Base-by-base conservation (phyloP, 2,888 invertebrate species). In the Chrysolina oricalcia region DNA sequence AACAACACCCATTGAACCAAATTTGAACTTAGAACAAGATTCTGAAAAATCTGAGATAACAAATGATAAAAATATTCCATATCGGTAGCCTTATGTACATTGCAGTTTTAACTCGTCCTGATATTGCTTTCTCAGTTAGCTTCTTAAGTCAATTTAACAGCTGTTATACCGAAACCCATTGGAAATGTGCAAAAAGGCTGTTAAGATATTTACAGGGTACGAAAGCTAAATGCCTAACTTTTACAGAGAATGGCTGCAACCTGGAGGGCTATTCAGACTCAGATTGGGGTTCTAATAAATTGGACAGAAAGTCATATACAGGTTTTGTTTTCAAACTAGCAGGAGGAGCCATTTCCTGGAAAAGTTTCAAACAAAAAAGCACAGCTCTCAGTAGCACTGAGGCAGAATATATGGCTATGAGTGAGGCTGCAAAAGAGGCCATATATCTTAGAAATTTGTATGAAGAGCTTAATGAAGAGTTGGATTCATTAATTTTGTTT, bases 231-330 rank as follows among this genome's bases (percentile, higher is more conserved):
- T 43, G 43, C 13, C 13, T 43, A 13, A 43, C 43, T 43, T 43
- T 43, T 43, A 43, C 43, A 43, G 43, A 43, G 13, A 43, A 43
- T 43, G 43, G 43, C 13, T 43, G 43, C 43, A 43, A 4, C 13
- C n/a, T 69, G 69, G n/a, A n/a, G n/a, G n/a, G n/a, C n/a, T n/a
- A n/a, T n/a, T n/a, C n/a, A n/a, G n/a, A 69, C 27, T 19, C 64
- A 13, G 64, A 64, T 43, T 67, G 67, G 83, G 83, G 74, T 21
- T 73, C 66, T 23, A 67, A 76, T 70, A 86, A n/a, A n/a, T n/a
- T n/a, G n/a, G n/a, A n/a, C n/a, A n/a, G n/a, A n/a, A 89, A 87
- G 84, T 89, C 89, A 4, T 85, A 83, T 72, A 83, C 83, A 19
- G 85, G 84, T 0, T 84, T 70, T 77, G 74, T 72, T 75, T 85